Evolutionary conservation across 2,797 vertebrate species (phyloP), one percentile per base, ranked within the genome.

Genomic region (Erethizon dorsatum): DNA sequence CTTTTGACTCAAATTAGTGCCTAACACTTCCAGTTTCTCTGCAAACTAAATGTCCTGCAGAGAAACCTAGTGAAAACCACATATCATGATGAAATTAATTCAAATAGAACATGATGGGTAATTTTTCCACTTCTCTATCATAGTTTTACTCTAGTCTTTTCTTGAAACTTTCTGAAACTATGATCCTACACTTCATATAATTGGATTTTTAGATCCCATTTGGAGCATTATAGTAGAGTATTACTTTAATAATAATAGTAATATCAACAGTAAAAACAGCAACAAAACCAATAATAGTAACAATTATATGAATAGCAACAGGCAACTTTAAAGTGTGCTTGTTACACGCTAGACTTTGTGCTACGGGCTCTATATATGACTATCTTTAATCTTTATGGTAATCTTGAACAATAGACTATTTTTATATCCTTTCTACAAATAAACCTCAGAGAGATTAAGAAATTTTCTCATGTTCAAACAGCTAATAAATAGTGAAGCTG

Each of bases 371-470:
- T 52, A 4, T 61, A 31, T 50, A 10, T 69, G 45, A 31, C 63
- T 47, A 78, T 90, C 37, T 95, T 88, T 97, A 92, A 92, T 92
- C 57, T 77, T 86, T 26, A 26, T 3, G 31, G 54, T 26, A 71
- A 77, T 77, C 65, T 65, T 84, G 22, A 45, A 15, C 33, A 71
- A 45, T 12, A 91, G 41, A 57, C 12, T 31, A 2, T 57, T 45
- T 93, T 94, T 80, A 61, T 63, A 9, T 83, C 2, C 28, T 52
- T 90, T 28, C 26, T 59, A 61, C 26, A 95, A 37, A 69, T 45
- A 31, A 84, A 50, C 31, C 85, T 80, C 33, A 79, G 33, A 87
- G 50, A 96, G 24, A 56, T 45, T 37, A 83, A 52, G 33, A 45
- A 84, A 88, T 94, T 88, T 86, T 31, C 14, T 47, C 33, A 37